Evolutionary conservation across 2,797 vertebrate species (phyloP).

Genomic region (Accipiter badius): DNA sequence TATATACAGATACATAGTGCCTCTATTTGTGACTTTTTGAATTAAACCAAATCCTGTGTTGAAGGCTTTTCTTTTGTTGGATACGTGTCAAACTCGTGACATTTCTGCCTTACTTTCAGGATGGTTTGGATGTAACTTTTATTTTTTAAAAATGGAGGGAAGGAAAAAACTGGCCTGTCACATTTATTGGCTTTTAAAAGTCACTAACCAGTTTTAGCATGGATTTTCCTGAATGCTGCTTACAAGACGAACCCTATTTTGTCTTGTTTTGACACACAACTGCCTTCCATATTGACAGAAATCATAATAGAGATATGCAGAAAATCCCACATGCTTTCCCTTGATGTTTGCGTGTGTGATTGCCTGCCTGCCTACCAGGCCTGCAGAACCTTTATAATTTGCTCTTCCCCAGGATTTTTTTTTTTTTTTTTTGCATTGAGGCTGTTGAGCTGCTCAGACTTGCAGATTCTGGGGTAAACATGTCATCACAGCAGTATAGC

Average conservation of each 20-base stretch:
- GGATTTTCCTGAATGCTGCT: not conserved
- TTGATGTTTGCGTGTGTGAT: not conserved
- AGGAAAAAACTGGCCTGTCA: accelerated
- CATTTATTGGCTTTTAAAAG: not conserved
- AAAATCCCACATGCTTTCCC: not conserved
- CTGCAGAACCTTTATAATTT: not conserved
- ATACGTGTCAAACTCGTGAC: not conserved
- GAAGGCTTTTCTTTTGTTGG: not conserved
- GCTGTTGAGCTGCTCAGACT: not conserved
- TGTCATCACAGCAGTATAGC: not conserved
- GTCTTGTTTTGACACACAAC: not conserved
- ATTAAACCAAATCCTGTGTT: not conserved
- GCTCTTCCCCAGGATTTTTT: not conserved
- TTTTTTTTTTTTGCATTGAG: not conserved
- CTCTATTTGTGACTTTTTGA: not conserved
- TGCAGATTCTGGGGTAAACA: not conserved
- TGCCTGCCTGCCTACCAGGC: not conserved
- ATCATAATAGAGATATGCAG: not conserved
- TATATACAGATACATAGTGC: not conserved
- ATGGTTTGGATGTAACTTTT: not conserved
- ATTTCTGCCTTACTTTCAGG: not conserved
- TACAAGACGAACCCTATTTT: not conserved
- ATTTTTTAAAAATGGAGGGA: not conserved
- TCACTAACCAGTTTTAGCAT: not conserved
- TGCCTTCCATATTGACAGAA: not conserved